These are phyloP conservation scores for Streptopelia turtur DNA, from an alignment of 2,797 vertebrate genomes.

Conservation along the genomic window DNA sequence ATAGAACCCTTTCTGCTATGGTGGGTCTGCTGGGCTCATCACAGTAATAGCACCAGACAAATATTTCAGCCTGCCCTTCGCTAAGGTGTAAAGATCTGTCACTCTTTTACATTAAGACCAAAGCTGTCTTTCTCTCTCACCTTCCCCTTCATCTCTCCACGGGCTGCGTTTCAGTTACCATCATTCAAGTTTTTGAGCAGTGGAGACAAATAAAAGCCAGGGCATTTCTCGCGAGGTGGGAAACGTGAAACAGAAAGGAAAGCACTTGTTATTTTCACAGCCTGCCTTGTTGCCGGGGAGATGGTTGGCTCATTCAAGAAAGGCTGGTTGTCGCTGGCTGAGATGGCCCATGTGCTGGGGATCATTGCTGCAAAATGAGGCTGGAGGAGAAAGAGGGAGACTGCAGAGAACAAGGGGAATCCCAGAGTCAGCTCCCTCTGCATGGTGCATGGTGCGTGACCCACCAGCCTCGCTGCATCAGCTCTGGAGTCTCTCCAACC, in stretches of 20 bases:
- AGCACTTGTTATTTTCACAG: constrained; percentile 34
- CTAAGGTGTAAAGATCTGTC: not conserved
- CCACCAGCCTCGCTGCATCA: not conserved
- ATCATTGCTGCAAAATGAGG: not conserved
- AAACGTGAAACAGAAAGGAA: constrained; percentile 3
- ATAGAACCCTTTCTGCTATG: not conserved
- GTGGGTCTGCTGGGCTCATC: not conserved
- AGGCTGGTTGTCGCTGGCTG: not conserved
- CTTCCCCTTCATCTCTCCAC: not conserved
- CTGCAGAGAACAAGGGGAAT: not conserved
- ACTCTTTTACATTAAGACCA: not conserved
- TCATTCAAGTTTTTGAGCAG: not conserved
- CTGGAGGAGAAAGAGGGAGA: not conserved
- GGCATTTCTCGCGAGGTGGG: not conserved
- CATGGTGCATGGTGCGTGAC: not conserved
- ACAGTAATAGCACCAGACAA: not conserved
- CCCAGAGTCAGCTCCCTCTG: not conserved
- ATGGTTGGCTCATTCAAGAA: constrained; percentile 36
- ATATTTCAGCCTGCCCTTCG: not conserved
- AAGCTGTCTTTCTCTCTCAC: not conserved
- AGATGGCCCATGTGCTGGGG: not conserved
- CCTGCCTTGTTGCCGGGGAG: constrained; percentile 45
- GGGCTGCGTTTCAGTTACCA: not conserved
- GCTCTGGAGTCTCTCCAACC: not conserved
- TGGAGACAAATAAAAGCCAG: not conserved